These are phyloP conservation scores for Lepus americanus DNA, from an alignment of 2,113 vertebrate species.

Conservation along the genomic window DNA sequence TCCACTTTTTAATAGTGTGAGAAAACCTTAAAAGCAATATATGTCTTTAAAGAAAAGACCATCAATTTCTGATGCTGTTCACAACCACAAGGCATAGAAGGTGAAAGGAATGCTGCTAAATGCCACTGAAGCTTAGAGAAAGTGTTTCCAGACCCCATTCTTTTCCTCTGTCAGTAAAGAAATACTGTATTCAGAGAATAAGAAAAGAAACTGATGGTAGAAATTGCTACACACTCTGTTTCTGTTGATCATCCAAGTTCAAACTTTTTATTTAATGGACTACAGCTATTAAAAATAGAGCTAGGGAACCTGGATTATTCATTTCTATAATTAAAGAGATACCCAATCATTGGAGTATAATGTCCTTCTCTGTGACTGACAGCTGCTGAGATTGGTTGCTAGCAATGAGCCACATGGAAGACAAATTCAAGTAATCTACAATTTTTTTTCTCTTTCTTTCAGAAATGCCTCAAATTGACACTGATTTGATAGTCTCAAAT, in stretches of 20 bases:
- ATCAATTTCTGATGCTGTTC: slow-evolving; percentile 63
- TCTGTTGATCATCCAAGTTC: slow-evolving; percentile 73
- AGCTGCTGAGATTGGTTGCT: slow-evolving; percentile 67
- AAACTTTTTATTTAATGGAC: slow-evolving; percentile 57
- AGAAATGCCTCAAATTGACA: slow-evolving; percentile 84
- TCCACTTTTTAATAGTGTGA: slow-evolving; percentile 56
- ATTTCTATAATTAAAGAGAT: slow-evolving; percentile 78
- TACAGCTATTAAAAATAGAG: slow-evolving; percentile 45
- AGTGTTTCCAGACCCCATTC: slow-evolving; percentile 48
- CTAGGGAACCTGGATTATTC: slow-evolving; percentile 62
- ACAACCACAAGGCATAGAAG: slow-evolving; percentile 60
- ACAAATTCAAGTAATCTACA: slow-evolving; percentile 76
- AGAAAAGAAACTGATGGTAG: slow-evolving; percentile 43
- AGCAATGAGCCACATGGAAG: slow-evolving; percentile 69
- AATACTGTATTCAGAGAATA: slow-evolving; percentile 75
- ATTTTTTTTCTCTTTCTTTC: slow-evolving; percentile 59
- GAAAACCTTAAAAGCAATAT: slow-evolving; percentile 7
- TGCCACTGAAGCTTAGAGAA: slow-evolving; percentile 62
- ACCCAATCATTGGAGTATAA: slow-evolving; percentile 21
- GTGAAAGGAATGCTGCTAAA: slow-evolving; percentile 31
- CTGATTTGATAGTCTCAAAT: slow-evolving; percentile 84
- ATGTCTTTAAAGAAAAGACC: slow-evolving; percentile 65
- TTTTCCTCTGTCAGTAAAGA: slow-evolving; percentile 69
- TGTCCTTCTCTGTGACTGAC: slow-evolving; percentile 74
- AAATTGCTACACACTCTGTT: slow-evolving; percentile 63